Base-by-base conservation (phyloP, 2,797 vertebrate species). In the Synanceia verrucosa region DNA sequence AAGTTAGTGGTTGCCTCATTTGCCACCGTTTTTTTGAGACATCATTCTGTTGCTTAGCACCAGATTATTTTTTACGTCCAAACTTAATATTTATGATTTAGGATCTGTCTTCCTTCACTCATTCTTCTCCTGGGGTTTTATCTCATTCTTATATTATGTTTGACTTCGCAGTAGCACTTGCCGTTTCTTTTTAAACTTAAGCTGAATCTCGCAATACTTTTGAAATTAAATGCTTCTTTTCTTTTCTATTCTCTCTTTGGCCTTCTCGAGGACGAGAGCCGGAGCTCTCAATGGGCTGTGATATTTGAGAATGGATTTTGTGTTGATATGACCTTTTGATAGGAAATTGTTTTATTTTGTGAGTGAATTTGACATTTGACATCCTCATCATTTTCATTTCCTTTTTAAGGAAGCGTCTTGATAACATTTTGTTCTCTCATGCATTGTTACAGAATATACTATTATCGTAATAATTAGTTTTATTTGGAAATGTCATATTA, bases 241-340 rank as follows among this genome's bases (percentile, higher is more conserved):
- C 6, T 37, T 58, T 77, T 57, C 6, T 37, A 56, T 77, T 57
- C 52, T 51, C 18, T 61, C 26, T 67, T 67, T 79, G 41, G 34
- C 59, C 31, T 51, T 84, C 29, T 74, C 9, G 5, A 41, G 18
- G 31, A 76, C 24, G 1, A 37, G 24, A 50, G 37, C 4, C 1
- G 9, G 28, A 48, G 56, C 37, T 73, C 44, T 72, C n/a, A 53
- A 34, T 19, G 53, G 46, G 29, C 74, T 72, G 76, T 85, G 81
- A 76, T 89, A 82, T 86, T 84, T 77, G 64, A 87, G 53, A 85
- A 77, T 79, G 61, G 75, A 76, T 83, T 86, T 71, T 50, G 28
- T 77, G 70, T 36, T 74, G 76, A 77, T 79, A 24, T 86, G 86
- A 90, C 81, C 84, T 91, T 92, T 90, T 67, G 70, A 86, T 73